A percentile compares a stretch with the other conserved stretches of the same genome.
Conservation (phyloP, 2,888 invertebrate genomes). For the Allophyes oxyacanthae region DNA sequence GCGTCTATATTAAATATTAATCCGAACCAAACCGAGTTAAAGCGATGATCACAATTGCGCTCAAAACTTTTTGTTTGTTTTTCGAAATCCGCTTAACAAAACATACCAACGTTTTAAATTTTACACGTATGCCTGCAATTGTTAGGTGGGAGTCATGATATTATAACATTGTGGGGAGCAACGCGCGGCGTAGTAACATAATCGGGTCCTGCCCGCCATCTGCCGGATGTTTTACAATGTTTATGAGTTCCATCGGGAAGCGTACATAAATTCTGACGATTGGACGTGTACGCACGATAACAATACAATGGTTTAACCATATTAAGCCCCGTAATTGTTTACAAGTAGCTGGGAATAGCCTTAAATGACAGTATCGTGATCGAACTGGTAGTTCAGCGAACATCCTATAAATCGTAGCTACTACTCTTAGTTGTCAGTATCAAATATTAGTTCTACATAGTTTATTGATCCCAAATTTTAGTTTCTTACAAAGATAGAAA, state of each 20-base stretch:
- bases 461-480: conserved; percentile 4
- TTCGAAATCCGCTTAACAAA: conserved; percentile 70
- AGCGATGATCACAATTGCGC: conserved; percentile 57
- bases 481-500: conserved; percentile 35
- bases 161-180: conserved; percentile 55
- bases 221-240: conserved; percentile 88
- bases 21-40: conserved; percentile 56
- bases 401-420: not conserved
- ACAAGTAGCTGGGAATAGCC: conserved; percentile 36
- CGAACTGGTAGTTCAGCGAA: conserved; percentile 8
- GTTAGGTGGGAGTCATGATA: conserved; percentile 62
- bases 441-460: not conserved
- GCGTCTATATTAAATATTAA: conserved; percentile 56
- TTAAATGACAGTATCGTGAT: conserved; percentile 14
- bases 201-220: conserved; percentile 79
- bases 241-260: conserved; percentile 86
- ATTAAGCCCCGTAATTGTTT: conserved; percentile 73
- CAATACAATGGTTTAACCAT: conserved; percentile 74
- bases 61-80: conserved; percentile 60
- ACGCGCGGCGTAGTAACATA: conserved; percentile 67
- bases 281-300: conserved; percentile 78
- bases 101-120: conserved; percentile 66
- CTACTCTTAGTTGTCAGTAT: no score
- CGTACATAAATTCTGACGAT: conserved; percentile 83
- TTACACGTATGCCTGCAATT: conserved; percentile 67